Base-by-base conservation (phyloP, 2,797 vertebrate species). In the Pteronotus mesoamericanus region DNA sequence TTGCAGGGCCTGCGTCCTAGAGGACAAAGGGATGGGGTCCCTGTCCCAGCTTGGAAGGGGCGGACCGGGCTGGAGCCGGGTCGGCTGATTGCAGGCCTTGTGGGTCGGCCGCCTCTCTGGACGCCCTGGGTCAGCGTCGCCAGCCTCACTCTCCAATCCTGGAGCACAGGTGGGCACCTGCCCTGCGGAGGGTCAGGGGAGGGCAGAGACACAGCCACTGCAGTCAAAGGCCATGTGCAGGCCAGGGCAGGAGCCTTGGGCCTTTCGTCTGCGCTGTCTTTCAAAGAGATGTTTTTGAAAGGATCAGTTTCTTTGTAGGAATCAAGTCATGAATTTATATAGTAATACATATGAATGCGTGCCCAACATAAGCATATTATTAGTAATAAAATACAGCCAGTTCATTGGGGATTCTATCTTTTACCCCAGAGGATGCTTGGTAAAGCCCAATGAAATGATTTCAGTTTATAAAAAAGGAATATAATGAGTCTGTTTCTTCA, bases 31-130 rank as follows among this genome's bases (percentile, higher is more conserved):
- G 9, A 21, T 10, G 11, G 6, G 0, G 0, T 9, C 2, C 11
- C 9, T 2, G 11, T 26, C 44, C 29, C 24, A 14, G 10, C 55
- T 72, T 0, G 0, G 9, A 69, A 8, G 22, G 0, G 0, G 14
- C 6, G 7, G 14, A 42, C 34, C 4, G 57, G 37, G 44, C 34
- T 12, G 37, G 39, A 71, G 29, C 42, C 39, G 69, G 57, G 19
- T 26, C 24, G 0, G 9, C 9, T 1, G 29, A 34, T 9, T 18
- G 64, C 22, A 48, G 44, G 6, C 24, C 7, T n/a, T 0, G 6
- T 0, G 6, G 2, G 1, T 8, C 3, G 3, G n/a, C 32, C 9
- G 14, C n/a, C 22, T 39, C 44, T 0, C 21, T 12, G 42, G 64
- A 5, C 2, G 1, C n/a, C 8, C 26, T 9, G 18, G 0, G 26